Conservation (phyloP, 1,140 invertebrate genomes). For the Eciton burchellii region DNA sequence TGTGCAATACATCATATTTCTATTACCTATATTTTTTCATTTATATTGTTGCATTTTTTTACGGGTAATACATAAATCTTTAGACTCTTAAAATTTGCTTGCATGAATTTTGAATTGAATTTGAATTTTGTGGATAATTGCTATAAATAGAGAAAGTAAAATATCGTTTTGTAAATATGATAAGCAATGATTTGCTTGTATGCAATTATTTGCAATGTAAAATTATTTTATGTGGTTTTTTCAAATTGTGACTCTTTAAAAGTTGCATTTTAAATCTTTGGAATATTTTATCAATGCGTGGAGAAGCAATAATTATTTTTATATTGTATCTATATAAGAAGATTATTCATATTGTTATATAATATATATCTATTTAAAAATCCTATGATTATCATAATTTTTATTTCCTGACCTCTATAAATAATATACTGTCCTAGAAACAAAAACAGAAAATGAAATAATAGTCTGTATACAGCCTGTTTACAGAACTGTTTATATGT, state of each 20-base stretch:
- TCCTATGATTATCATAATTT: slow-evolving; percentile 10
- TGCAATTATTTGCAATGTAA: no score
- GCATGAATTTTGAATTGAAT: no score
- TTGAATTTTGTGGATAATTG: slow-evolving; percentile 41
- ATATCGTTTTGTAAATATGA: slow-evolving; percentile 21
- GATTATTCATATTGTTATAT: slow-evolving; percentile 67
- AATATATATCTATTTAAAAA: slow-evolving; percentile 68
- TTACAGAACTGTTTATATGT: no score
- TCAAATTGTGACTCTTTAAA: slow-evolving; percentile 58
- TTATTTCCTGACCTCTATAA: slow-evolving; percentile 10
- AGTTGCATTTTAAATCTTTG: slow-evolving; percentile 55
- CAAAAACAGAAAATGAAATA: slow-evolving; percentile 9
- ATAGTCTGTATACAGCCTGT: no score
- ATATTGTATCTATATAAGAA: slow-evolving; percentile 66
- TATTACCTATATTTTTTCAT: slow-evolving; percentile 36
- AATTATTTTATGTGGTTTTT: slow-evolving; percentile 59
- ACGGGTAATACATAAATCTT: slow-evolving; percentile 11
- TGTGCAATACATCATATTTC: slow-evolving; percentile 8
- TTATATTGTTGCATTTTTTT: slow-evolving; percentile 26
- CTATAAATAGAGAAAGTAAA: slow-evolving; percentile 8
- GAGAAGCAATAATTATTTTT: slow-evolving; percentile 75
- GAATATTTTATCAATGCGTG: slow-evolving; percentile 69
- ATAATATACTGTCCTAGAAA: not conserved
- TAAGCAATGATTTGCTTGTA: slow-evolving; percentile 54
- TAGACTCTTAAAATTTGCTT: slow-evolving; percentile 6